phyloP scores from a whole-genome alignment of 2,888 invertebrate genomes.

The Tribolium freemani region DNA sequence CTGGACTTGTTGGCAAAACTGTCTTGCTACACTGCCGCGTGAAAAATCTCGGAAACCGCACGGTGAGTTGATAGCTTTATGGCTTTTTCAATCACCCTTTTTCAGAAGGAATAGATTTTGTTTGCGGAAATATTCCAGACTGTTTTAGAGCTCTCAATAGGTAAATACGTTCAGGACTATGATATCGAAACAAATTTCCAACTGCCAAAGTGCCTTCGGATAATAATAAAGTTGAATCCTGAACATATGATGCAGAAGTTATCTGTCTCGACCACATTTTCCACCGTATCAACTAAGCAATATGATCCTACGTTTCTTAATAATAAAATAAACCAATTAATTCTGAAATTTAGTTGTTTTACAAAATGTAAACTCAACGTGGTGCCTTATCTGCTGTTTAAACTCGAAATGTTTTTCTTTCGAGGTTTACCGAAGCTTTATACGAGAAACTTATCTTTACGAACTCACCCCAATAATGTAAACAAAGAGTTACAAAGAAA shows the following conservation, averaged over 20 bases:
- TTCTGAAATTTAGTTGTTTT: background rate
- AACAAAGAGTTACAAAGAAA: conserved; percentile 23
- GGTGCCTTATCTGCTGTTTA: background rate
- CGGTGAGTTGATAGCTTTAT: conserved; percentile 73
- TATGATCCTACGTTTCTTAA: background rate
- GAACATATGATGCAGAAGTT: background rate
- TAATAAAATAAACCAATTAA: background rate
- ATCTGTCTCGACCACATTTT: background rate
- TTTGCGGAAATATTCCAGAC: background rate
- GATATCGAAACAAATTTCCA: background rate
- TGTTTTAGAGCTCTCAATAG: background rate
- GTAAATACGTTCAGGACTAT: background rate
- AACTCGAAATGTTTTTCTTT: conserved; percentile 2
- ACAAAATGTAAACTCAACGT: background rate
- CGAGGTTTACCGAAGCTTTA: conserved; percentile 7
- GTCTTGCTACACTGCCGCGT: conserved; percentile 87
- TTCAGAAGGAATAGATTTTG: background rate
- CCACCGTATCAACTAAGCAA: background rate
- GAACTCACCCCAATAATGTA: conserved; percentile 26
- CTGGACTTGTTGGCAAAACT: conserved; percentile 88
- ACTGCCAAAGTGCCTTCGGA: background rate
- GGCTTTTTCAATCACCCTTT: conserved; percentile 17
- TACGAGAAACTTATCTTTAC: conserved; percentile 22
- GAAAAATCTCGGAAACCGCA: conserved; percentile 89
- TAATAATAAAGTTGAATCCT: conserved; percentile 1